phyloP scores from a whole-genome alignment of 2,888 invertebrate genomes.

The Laothoe populi region DNA sequence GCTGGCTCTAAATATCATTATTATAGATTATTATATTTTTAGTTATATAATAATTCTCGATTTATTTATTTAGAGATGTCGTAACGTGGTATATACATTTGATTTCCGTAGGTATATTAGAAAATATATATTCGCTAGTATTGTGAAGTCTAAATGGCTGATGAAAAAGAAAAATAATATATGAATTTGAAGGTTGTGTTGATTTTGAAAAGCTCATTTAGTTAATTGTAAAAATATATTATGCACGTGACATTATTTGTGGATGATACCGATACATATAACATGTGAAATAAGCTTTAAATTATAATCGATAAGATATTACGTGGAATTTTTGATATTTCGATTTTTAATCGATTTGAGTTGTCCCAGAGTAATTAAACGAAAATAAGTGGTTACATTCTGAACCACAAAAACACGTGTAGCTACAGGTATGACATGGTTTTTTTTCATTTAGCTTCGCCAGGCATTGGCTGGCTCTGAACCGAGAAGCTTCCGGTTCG shows the following conservation, averaged over 20 bases:
- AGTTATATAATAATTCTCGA: slow-evolving; percentile 16
- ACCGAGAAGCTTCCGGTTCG: too few relatives aligned
- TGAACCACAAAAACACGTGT: too few relatives aligned
- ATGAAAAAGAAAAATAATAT: background rate
- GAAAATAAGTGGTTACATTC: background rate
- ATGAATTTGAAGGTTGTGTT: slow-evolving; percentile 19
- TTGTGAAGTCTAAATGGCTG: slow-evolving; percentile 18
- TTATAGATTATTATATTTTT: slow-evolving; percentile 25
- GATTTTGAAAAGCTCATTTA: slow-evolving; percentile 16
- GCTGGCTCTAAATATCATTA: background rate
- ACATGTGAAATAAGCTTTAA: slow-evolving; percentile 20
- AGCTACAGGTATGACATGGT: too few relatives aligned
- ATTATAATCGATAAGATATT: slow-evolving; percentile 1
- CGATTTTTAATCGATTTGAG: background rate
- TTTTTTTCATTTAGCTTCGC: too few relatives aligned
- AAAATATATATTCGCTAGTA: slow-evolving; percentile 19
- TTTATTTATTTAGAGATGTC: slow-evolving; percentile 22
- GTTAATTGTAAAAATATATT: slow-evolving; percentile 9
- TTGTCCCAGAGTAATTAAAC: too few relatives aligned
- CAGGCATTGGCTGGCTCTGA: too few relatives aligned
- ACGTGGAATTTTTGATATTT: background rate
- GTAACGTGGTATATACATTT: slow-evolving; percentile 13
- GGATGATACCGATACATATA: slow-evolving; percentile 14
- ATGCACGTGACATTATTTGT: background rate
- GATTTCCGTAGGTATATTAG: slow-evolving; percentile 17